Evolutionary conservation across 2,888 invertebrate genomes (phyloP).

Genomic region (Cactoblastis cactorum): DNA sequence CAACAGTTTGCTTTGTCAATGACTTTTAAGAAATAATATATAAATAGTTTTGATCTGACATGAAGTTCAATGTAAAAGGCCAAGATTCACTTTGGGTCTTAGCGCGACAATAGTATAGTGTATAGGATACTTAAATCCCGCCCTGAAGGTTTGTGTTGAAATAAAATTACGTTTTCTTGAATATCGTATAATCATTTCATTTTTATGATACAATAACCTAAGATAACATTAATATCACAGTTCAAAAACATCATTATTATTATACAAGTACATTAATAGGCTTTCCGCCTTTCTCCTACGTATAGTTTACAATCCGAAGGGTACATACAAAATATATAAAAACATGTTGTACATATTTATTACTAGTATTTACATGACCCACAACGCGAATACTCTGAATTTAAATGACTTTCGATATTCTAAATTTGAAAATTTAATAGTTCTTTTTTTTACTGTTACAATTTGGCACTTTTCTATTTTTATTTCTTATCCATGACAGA

Average conservation of each 20-base stretch:
- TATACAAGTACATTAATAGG: constrained; percentile 20
- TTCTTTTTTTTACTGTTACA: not conserved
- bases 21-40: no score
- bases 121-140: not conserved
- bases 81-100: no score
- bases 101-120: no score
- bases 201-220: constrained; percentile 59
- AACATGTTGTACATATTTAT: constrained; percentile 26
- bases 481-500: not conserved
- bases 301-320: constrained; percentile 12
- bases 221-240: constrained; percentile 73
- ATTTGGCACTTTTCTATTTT: not conserved
- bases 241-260: constrained; percentile 45
- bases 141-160: not conserved
- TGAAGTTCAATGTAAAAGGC: no score
- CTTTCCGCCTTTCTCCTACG: constrained; percentile 11
- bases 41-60: no score
- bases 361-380: constrained; percentile 15
- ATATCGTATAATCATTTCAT: constrained; percentile 59
- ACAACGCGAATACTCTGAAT: not conserved
- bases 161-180: constrained; percentile 29
- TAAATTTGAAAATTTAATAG: not conserved
- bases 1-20: no score
- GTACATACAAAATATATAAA: constrained; percentile 21
- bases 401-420: no score